Evolutionary conservation across 2,113 vertebrate species (phyloP).

Genomic region (Thunnus maccoyii): DNA sequence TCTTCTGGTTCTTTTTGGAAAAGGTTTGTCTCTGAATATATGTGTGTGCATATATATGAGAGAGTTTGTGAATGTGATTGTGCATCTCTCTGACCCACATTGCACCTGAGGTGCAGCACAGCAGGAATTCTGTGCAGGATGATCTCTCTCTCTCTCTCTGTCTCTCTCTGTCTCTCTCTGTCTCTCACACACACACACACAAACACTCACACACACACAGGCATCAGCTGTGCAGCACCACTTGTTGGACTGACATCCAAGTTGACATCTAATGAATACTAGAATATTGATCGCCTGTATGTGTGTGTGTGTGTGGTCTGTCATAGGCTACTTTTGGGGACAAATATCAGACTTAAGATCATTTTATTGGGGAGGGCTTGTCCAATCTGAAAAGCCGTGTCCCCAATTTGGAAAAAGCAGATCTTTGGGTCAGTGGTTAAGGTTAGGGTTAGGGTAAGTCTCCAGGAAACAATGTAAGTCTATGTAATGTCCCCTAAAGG

Average conservation of each 20-base stretch:
- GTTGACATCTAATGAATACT: slow-evolving; percentile 35
- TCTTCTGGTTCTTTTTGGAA: slow-evolving; percentile 9
- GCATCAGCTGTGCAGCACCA: slow-evolving; percentile 40
- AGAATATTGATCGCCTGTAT: slow-evolving; percentile 13
- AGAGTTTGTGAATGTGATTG: slow-evolving; percentile 18
- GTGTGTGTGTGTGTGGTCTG: neutral
- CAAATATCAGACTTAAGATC: too few relatives aligned
- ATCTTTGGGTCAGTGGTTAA: too few relatives aligned
- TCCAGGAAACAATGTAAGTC: too few relatives aligned
- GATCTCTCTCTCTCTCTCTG: neutral
- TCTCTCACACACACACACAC: slow-evolving; percentile 32
- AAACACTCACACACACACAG: slow-evolving; percentile 5
- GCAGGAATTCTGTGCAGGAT: slow-evolving; percentile 40
- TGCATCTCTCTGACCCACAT: slow-evolving; percentile 71
- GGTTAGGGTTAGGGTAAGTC: too few relatives aligned
- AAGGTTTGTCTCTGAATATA: neutral
- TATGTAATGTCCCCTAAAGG: too few relatives aligned
- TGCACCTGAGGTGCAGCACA: slow-evolving; percentile 65
- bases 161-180: neutral
- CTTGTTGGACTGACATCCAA: slow-evolving; percentile 65
- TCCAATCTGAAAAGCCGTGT: too few relatives aligned
- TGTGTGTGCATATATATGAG: slow-evolving; percentile 9
- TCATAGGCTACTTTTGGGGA: too few relatives aligned
- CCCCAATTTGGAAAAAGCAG: too few relatives aligned
- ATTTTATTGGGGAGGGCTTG: too few relatives aligned